phyloP scores from a whole-genome alignment of 2,797 vertebrate species.

The Phoeniculus purpureus region DNA sequence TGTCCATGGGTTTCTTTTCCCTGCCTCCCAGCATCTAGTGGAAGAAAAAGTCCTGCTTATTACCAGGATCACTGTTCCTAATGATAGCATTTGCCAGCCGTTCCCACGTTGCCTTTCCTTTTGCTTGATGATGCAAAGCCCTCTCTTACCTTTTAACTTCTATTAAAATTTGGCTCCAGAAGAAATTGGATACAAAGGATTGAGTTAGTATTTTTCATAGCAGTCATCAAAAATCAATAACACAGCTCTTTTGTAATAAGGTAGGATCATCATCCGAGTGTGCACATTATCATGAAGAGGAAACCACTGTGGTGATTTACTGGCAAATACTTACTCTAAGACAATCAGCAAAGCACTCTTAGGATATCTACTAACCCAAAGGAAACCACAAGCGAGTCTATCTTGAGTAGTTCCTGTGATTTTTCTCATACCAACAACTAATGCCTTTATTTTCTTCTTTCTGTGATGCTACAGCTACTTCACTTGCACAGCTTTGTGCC shows the following conservation, averaged over 20 bases:
- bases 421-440: slow-evolving; percentile 42
- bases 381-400: slow-evolving; percentile 37
- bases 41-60: not conserved
- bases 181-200: not conserved
- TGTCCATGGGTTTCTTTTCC: not conserved
- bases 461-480: slow-evolving; percentile 19
- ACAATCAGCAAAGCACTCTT: not conserved
- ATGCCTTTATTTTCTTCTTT: slow-evolving; percentile 1
- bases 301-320: slow-evolving; percentile 18
- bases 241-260: not conserved
- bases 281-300: not conserved
- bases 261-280: not conserved
- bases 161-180: not conserved
- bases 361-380: slow-evolving; percentile 27
- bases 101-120: not conserved
- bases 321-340: slow-evolving; percentile 11
- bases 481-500: not conserved
- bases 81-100: not conserved
- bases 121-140: not conserved
- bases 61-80: slow-evolving; percentile 7
- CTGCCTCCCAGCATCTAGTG: not conserved
- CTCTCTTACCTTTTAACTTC: not conserved
- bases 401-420: slow-evolving; percentile 56
- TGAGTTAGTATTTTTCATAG: not conserved
- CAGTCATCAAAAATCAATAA: not conserved